Percentiles rank a stretch among this genome's conserved stretches.
Conservation (phyloP, 2,797 vertebrate genomes). For the Arremon aurantiirostris region DNA sequence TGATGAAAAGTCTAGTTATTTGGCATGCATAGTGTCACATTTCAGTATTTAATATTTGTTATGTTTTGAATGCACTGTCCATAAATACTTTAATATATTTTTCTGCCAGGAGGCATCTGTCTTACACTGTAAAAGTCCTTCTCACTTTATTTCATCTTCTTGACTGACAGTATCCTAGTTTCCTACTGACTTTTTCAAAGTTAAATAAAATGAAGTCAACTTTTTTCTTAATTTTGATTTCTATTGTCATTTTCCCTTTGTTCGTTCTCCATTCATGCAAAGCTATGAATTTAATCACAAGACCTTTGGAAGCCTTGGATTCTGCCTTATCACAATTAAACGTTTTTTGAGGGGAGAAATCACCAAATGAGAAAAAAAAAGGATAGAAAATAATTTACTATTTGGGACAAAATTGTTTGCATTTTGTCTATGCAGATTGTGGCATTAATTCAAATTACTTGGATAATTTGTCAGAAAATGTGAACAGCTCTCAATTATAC, state of each 20-base stretch:
- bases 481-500: not conserved
- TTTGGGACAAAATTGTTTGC: not conserved
- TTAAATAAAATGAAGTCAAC: not conserved
- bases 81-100: conserved; percentile 32
- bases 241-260: not conserved
- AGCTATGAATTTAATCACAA: not conserved
- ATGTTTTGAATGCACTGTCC: conserved; percentile 24
- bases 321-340: not conserved
- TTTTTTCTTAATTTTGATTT: not conserved
- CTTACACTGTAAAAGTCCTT: not conserved
- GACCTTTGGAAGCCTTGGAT: not conserved
- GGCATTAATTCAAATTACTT: not conserved
- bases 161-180: conserved; percentile 10
- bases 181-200: not conserved
- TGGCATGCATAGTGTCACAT: not conserved
- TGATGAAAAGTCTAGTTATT: not conserved
- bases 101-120: conserved; percentile 28
- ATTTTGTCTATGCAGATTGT: not conserved
- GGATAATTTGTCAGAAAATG: not conserved
- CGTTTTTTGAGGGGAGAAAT: not conserved
- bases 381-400: not conserved
- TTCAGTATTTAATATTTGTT: conserved; percentile 31
- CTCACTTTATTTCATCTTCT: conserved; percentile 3
- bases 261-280: not conserved
- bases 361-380: not conserved